phyloP scores from a whole-genome alignment of 2,113 vertebrate species.

The Cryptoleucopteryx plumbea region DNA sequence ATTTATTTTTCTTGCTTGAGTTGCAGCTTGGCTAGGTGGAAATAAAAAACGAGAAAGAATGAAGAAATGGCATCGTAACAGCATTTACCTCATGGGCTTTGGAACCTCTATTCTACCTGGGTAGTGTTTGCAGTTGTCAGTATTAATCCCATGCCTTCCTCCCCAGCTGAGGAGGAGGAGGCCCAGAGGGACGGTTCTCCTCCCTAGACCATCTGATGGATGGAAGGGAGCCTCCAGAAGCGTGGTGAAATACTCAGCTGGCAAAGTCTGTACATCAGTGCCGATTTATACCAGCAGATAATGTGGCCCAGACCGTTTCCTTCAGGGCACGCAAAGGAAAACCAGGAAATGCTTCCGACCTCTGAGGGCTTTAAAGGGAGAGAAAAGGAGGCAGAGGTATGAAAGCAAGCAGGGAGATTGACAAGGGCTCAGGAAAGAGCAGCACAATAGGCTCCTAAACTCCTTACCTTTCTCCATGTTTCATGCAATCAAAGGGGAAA shows the following conservation, averaged over 20 bases:
- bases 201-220: neutral
- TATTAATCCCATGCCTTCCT: neutral
- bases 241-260: neutral
- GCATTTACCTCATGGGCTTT: neutral
- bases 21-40: slow-evolving; percentile 30
- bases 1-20: slow-evolving; percentile 42
- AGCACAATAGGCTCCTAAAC: neutral
- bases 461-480: neutral
- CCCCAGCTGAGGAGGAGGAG: neutral
- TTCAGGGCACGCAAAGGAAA: neutral
- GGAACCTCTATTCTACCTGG: neutral
- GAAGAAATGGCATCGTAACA: neutral
- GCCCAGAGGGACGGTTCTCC: neutral
- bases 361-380: neutral
- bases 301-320: neutral
- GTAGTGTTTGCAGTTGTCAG: neutral
- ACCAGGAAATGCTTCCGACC: slow-evolving; percentile 50
- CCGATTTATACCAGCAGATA: neutral
- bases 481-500: neutral
- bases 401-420: neutral
- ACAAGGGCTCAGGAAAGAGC: neutral
- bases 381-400: neutral
- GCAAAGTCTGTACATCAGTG: neutral
- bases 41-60: neutral
- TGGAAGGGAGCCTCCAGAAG: neutral